phyloP scores from a whole-genome alignment of 2,888 invertebrate species.

The Eristalis pertinax region DNA sequence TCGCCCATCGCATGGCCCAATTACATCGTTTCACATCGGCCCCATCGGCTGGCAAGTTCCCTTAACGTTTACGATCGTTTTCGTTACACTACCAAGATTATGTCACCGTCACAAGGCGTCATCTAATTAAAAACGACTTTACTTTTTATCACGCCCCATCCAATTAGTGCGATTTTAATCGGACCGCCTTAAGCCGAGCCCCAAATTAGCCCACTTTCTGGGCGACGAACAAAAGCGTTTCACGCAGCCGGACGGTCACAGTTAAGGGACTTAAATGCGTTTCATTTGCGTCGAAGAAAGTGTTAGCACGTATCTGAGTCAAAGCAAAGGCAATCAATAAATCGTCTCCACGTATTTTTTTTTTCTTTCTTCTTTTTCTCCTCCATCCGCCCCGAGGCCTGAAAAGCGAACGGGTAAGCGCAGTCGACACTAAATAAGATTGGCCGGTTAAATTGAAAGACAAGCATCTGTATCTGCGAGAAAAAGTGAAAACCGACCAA shows the following conservation, averaged over 20 bases:
- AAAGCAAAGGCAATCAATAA: background rate
- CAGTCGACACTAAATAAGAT: slow-evolving; percentile 24
- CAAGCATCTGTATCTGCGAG: slow-evolving; percentile 12
- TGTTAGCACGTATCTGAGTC: background rate
- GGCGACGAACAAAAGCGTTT: background rate
- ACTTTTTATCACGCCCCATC: background rate
- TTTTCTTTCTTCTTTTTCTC: background rate
- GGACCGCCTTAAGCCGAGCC: background rate
- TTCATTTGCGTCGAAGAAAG: background rate
- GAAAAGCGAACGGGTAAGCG: background rate
- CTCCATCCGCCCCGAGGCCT: background rate
- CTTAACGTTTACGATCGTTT: background rate
- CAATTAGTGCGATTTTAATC: background rate
- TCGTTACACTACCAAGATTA: background rate
- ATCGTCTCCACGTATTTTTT: background rate
- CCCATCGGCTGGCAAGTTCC: background rate
- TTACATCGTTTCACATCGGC: background rate
- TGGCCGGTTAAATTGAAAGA: slow-evolving; percentile 46
- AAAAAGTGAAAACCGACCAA: slow-evolving; percentile 50
- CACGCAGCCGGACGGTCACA: background rate
- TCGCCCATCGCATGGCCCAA: background rate
- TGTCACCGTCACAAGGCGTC: background rate
- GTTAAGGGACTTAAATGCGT: background rate
- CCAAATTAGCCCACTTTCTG: background rate
- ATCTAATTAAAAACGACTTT: background rate